Percentiles rank a stretch among this genome's conserved stretches.
phyloP scores from a whole-genome alignment of 37 sponge, comb jelly and placozoan genomes.

The Geodia barretti region DNA sequence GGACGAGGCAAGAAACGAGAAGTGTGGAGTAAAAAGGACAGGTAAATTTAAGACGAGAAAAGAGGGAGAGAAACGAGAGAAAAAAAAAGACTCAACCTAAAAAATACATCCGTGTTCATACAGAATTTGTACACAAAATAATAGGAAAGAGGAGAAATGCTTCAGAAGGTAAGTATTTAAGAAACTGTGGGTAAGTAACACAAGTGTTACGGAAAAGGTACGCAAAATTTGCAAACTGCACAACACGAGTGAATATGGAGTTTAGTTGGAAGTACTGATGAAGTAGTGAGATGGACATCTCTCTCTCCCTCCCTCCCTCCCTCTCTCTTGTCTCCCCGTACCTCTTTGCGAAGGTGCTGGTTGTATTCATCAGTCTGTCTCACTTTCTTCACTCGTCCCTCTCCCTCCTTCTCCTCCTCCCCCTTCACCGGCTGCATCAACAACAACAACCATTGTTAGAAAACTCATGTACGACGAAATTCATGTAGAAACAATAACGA shows the following conservation, averaged over 20 bases:
- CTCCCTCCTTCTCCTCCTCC: conserved; percentile 1
- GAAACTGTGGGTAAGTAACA: no score
- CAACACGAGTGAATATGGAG: no score
- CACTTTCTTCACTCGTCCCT: neutral
- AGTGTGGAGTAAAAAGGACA: no score
- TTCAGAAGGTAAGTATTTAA: no score
- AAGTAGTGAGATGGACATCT: neutral
- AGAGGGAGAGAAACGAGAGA: conserved; percentile 2
- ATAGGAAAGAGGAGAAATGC: no score
- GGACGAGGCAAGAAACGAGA: no score
- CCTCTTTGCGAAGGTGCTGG: conserved; percentile 14
- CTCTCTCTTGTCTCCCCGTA: neutral
- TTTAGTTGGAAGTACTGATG: neutral
- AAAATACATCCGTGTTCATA: no score
- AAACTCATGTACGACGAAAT: neutral
- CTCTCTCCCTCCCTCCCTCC: neutral
- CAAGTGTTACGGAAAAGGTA: no score
- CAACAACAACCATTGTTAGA: neutral
- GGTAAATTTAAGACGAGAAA: neutral
- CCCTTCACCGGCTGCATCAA: neutral
- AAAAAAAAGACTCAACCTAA: neutral
- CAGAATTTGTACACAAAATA: no score
- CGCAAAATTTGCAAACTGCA: no score
- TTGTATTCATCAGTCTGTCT: conserved; percentile 1
- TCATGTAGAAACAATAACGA: no score